Base-by-base conservation (phyloP, 1,140 invertebrate genomes). In the Musca vetustissima region DNA sequence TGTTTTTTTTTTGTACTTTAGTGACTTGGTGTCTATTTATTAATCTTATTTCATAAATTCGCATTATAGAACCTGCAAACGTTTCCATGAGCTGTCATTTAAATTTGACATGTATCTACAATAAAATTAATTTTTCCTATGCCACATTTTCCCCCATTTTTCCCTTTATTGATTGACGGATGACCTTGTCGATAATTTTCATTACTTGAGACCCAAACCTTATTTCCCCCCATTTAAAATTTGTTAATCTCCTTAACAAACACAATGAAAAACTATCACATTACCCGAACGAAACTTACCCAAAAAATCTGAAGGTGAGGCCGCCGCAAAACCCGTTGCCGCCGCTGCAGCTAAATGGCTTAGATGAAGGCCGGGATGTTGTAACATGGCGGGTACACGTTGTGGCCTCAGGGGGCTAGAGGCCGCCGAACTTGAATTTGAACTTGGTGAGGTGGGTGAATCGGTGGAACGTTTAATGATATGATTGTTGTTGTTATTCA, bases 281-380 rank as follows among this genome's bases (percentile, higher is more conserved):
- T 61, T 61, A n/a, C 55, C 25, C 8, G 8, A n/a, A 13, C 22
- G 4, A 15, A 28, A 69, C 88, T 86, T 83, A 93, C 92, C 91
- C 73, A 93, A 85, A 75, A 93, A 90, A 76, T 93, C 91, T 0
- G 89, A 88, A 8, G 87, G 85, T 1, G 86, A 85, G 13, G 71
- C 73, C 4, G 87, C 84, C 0, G 86, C 85, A 70, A 75, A 88
- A 64, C 84, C 83, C 19, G 83, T 82, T n/a, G 85, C 82, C 32
- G 87, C 85, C 13, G 86, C 85, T 14, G 86, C 87, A 4, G 86
- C 86, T 69, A 87, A 76, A 74, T 86, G 86, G 19, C 83, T 83
- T 68, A 87, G 82, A 74, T 84, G 85, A 69, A 84, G 75, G 32
- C 82, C 78, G 19, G 85, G 85, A 76, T 86, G 86, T 73, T 85